Conservation (phyloP, 2,797 vertebrate species). For the Propithecus perrieri region DNA sequence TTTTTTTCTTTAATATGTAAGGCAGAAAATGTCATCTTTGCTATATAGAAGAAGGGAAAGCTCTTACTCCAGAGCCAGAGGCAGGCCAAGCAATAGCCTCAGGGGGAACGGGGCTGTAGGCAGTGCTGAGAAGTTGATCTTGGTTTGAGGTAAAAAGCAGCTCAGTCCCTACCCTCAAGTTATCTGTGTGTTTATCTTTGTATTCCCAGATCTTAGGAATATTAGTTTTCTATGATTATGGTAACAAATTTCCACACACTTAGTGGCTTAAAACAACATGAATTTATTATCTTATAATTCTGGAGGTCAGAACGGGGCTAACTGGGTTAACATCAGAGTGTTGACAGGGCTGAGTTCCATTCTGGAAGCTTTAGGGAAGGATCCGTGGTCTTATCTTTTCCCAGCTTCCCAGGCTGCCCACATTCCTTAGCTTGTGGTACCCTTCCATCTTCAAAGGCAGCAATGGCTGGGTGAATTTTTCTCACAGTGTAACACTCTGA, state of each 20-base stretch:
- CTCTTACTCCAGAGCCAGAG: background rate
- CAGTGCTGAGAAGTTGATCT: background rate
- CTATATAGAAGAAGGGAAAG: background rate
- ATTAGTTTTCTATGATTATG: background rate
- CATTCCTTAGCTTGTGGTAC: background rate
- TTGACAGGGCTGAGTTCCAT: background rate
- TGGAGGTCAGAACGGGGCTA: background rate
- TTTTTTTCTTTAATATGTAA: background rate
- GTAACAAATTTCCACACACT: background rate
- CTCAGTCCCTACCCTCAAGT: background rate
- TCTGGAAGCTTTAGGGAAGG: background rate
- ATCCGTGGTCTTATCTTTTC: background rate
- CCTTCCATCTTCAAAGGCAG: background rate
- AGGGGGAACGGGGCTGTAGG: background rate
- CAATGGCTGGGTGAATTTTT: background rate
- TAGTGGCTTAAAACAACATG: background rate
- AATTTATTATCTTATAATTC: background rate
- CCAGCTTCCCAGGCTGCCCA: background rate
- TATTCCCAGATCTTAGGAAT: background rate
- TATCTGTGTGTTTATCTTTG: background rate
- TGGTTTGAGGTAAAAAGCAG: background rate
- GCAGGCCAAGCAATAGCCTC: background rate
- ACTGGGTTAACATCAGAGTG: background rate
- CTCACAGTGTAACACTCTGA: background rate
- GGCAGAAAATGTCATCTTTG: background rate